These are phyloP conservation scores for Distichodus sexfasciatus DNA, from an alignment of 2,797 vertebrate species.

Conservation along the genomic window DNA sequence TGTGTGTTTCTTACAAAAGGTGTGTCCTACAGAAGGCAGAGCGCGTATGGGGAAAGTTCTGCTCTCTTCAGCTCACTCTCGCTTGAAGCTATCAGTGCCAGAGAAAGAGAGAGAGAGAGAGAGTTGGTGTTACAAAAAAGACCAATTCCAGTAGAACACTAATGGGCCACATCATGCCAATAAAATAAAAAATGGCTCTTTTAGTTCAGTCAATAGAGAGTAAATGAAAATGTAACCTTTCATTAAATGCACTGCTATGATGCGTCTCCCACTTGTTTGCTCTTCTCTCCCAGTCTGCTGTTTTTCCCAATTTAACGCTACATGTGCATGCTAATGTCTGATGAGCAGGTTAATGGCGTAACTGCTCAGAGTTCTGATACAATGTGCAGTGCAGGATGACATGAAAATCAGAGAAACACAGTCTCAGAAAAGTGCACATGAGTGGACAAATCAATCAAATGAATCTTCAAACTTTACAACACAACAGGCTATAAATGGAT, in stretches of 20 bases:
- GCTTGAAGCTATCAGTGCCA: slow-evolving; percentile 70
- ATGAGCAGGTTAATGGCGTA: slow-evolving; percentile 25
- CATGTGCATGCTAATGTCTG: slow-evolving; percentile 61
- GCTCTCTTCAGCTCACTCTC: slow-evolving; percentile 61
- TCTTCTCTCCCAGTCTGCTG: slow-evolving; percentile 68
- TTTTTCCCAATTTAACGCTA: slow-evolving; percentile 58
- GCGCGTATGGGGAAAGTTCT: slow-evolving; percentile 55
- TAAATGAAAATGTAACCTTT: slow-evolving; percentile 85
- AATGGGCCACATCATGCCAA: slow-evolving; percentile 86
- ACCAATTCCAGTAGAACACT: slow-evolving; percentile 83
- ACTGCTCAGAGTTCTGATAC: slow-evolving; percentile 22
- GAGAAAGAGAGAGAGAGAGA: slow-evolving; percentile 33
- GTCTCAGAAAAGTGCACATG: not conserved
- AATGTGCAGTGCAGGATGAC: not conserved
- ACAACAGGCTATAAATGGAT: slow-evolving; percentile 9
- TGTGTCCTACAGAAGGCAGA: slow-evolving; percentile 31
- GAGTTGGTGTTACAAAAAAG: slow-evolving; percentile 55
- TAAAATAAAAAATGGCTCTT: slow-evolving; percentile 84
- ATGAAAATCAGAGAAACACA: too few relatives aligned
- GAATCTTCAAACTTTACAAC: slow-evolving; percentile 26
- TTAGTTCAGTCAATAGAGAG: slow-evolving; percentile 82
- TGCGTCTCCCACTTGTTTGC: slow-evolving; percentile 71
- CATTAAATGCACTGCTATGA: slow-evolving; percentile 80
- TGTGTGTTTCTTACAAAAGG: slow-evolving; percentile 27
- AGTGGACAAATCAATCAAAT: slow-evolving; percentile 19